phyloP scores from a whole-genome alignment of 2,113 vertebrate genomes.

The Carassius auratus region DNA sequence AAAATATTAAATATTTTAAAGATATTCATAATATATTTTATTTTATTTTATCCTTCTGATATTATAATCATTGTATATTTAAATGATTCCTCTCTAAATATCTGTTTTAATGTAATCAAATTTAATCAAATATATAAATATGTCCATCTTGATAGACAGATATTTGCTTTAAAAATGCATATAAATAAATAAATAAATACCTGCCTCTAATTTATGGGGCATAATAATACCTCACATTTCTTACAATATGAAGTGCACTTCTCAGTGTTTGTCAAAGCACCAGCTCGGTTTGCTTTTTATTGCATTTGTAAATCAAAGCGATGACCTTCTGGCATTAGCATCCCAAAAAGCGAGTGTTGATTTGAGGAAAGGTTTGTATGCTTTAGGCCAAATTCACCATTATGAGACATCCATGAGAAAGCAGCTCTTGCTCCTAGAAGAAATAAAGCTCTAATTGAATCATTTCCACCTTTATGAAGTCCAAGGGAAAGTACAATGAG shows the following conservation, averaged over 20 bases:
- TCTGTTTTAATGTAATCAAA: background rate
- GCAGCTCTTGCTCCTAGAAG: slow-evolving; percentile 46
- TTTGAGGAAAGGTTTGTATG: slow-evolving; percentile 35
- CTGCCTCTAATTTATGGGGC: too few species aligned
- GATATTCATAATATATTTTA: too few species aligned
- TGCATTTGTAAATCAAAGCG: slow-evolving; percentile 44
- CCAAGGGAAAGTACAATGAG: slow-evolving; percentile 47
- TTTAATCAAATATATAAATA: background rate
- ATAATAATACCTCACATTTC: background rate
- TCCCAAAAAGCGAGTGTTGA: slow-evolving; percentile 34
- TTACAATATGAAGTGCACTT: background rate
- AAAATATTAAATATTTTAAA: too few species aligned
- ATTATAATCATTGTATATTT: too few species aligned
- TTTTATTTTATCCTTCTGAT: too few species aligned
- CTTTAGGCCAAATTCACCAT: slow-evolving; percentile 43
- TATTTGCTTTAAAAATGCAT: too few species aligned
- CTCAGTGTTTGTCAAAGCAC: slow-evolving; percentile 7
- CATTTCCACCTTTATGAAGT: slow-evolving; percentile 61
- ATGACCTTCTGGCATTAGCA: slow-evolving; percentile 41
- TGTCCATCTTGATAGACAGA: background rate
- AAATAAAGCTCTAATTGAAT: slow-evolving; percentile 59
- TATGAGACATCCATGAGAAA: slow-evolving; percentile 39
- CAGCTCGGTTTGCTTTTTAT: slow-evolving; percentile 30
- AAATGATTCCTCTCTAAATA: background rate
- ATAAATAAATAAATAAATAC: too few species aligned